Evolutionary conservation across 2,113 vertebrate genomes (phyloP), one percentile per base, ranked within the genome.

Genomic region (Hemibagrus wyckioides): DNA sequence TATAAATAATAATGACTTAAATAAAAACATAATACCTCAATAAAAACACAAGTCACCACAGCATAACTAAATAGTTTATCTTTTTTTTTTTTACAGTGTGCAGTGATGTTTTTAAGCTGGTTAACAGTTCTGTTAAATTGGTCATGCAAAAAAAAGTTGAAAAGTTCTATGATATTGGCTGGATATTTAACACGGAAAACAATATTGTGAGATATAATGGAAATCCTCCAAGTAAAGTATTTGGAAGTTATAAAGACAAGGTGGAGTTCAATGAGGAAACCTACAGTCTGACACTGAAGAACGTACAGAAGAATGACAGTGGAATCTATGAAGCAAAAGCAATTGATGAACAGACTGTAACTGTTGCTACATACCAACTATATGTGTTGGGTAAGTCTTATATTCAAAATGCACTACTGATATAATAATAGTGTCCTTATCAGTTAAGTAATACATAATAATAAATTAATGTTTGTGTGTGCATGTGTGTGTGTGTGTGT

Each of bases 371-470:
- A 9, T 73, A 86, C 56, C 56, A 19, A 1, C 36, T 90, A 21
- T 23, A 19, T 52, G 88, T 90, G 13, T 75, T 88, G 15, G 90
- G 90, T 90, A 39, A 89, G 84, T 87, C 36, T 71, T 52, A 39
- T 14, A 39, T 28, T 6, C 3, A 33, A 79, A 52, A 54, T 76
- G 2, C 19, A 73, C 8, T 23, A 30, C 15, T 85, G 23, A 17
- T 50, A n/a, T 25, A 77, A 77, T 50, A 50, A 48, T 63, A 36
- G 21, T 44, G 41, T 44, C 41, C 41, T 44, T 44, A 44, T 44
- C 6, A 44, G 41, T 52, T 52, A 57, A 57, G 19, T 57, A 57
- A 57, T 23, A 57, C 21, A 6, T 57, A 57, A 23, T 21, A 23
- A 57, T 56, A 4, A 19, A 56, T 56, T 56, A 56, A 56, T 59